phyloP scores from a whole-genome alignment of 2,888 invertebrate species.

The Diarsia mendica region DNA sequence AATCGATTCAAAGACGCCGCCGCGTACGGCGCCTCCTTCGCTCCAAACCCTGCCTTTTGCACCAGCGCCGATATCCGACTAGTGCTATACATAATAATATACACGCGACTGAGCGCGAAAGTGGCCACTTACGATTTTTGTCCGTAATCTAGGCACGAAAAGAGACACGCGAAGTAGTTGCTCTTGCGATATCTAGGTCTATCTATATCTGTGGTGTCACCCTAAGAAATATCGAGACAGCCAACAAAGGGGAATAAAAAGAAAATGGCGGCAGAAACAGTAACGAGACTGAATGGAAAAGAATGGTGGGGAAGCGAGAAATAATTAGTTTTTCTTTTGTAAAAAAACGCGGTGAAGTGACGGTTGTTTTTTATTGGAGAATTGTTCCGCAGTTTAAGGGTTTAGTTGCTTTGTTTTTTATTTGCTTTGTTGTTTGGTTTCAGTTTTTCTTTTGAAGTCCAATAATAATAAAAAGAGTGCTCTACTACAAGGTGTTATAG shows the following conservation, averaged over 20 bases:
- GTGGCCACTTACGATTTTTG: too few species aligned
- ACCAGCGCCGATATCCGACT: too few species aligned
- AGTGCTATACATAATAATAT: too few species aligned
- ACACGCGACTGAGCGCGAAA: too few species aligned
- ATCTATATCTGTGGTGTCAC: constrained; percentile 22
- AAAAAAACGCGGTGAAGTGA: constrained; percentile 51
- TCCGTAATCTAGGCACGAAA: too few species aligned
- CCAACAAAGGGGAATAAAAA: constrained; percentile 56
- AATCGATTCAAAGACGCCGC: too few species aligned
- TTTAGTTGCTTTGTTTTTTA: background rate
- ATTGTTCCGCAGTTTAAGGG: constrained; percentile 45
- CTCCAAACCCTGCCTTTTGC: too few species aligned
- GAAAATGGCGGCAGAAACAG: constrained; percentile 57
- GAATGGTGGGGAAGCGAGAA: constrained; percentile 73
- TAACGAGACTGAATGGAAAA: constrained; percentile 75
- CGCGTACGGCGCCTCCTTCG: too few species aligned
- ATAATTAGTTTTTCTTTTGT: constrained; percentile 78
- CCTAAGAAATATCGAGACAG: constrained; percentile 53
- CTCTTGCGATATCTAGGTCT: too few species aligned
- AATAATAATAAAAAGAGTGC: background rate
- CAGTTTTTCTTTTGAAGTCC: background rate
- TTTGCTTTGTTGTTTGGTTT: background rate
- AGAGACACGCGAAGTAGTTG: too few species aligned
- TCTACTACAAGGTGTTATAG: too few species aligned
- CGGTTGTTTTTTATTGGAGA: constrained; percentile 49